A percentile compares a stretch with the other conserved stretches of the same genome.
These are phyloP conservation scores for Pristionchus mayeri DNA, from an alignment of 2,888 invertebrate species.

Conservation along the genomic window DNA sequence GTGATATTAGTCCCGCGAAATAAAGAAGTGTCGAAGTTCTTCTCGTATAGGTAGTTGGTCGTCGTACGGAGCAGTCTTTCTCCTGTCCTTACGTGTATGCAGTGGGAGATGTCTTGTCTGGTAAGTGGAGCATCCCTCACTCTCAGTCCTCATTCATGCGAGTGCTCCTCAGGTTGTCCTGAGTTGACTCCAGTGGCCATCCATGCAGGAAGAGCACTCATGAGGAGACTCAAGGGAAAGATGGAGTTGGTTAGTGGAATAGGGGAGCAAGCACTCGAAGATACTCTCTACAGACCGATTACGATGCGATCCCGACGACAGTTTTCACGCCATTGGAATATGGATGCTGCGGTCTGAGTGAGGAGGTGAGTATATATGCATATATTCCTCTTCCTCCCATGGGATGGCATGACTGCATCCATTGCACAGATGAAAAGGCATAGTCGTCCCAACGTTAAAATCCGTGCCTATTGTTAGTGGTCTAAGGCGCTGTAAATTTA, in stretches of 20 bases:
- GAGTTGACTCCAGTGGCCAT: conserved; percentile 96
- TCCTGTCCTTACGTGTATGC: conserved; percentile 88
- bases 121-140: not conserved
- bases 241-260: conserved; percentile 44
- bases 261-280: not conserved
- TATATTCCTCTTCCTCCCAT: not conserved
- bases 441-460: too few relatives aligned
- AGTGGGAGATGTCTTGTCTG: conserved; percentile 87
- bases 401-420: too few relatives aligned
- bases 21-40: too few relatives aligned
- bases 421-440: too few relatives aligned
- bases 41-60: conserved; percentile 56
- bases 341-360: conserved; percentile 92
- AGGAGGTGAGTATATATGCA: conserved; percentile 84
- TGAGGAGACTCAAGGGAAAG: conserved; percentile 79
- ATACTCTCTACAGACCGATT: conserved; percentile 78
- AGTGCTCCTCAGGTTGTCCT: conserved; percentile 81
- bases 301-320: conserved; percentile 87
- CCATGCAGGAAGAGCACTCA: conserved; percentile 89
- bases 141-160: not conserved
- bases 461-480: too few relatives aligned
- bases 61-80: conserved; percentile 82
- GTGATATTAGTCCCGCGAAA: too few relatives aligned
- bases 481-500: too few relatives aligned
- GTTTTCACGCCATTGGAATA: conserved; percentile 97